Percentiles rank a stretch among this genome's conserved stretches.
Conservation (phyloP, 2,113 vertebrate genomes). For the Passer domesticus region DNA sequence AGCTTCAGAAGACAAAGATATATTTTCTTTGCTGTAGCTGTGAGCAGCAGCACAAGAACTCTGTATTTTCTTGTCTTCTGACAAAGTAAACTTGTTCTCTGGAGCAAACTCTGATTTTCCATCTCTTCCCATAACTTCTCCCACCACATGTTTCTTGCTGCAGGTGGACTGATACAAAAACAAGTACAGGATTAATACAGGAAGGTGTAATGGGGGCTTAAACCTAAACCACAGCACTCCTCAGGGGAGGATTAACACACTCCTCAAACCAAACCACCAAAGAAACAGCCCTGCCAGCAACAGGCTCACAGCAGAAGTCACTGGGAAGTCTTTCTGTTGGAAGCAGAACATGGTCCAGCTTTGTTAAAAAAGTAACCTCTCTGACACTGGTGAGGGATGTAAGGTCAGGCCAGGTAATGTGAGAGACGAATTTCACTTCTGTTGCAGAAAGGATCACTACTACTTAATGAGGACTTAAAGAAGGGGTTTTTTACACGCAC, state of each 20-base stretch:
- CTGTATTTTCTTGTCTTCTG: neutral
- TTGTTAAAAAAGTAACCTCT: neutral
- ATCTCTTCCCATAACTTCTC: neutral
- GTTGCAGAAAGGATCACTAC: neutral
- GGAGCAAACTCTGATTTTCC: neutral
- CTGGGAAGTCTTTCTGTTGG: neutral
- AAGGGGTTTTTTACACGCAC: neutral
- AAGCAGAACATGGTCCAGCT: neutral
- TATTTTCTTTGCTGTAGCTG: neutral
- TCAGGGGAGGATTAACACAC: neutral
- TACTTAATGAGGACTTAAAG: neutral
- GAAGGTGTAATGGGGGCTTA: neutral
- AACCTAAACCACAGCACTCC: neutral
- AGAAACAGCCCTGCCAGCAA: neutral
- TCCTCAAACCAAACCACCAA: neutral
- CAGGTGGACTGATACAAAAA: neutral
- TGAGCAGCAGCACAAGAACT: neutral
- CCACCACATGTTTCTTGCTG: neutral
- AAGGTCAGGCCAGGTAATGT: neutral
- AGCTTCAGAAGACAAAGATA: neutral
- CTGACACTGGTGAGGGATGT: neutral
- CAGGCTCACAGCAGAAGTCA: neutral
- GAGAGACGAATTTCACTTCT: neutral
- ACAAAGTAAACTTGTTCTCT: neutral
- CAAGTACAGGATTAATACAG: neutral